Conservation (phyloP, 2,797 vertebrate species). For the Oreochromis mossambicus region DNA sequence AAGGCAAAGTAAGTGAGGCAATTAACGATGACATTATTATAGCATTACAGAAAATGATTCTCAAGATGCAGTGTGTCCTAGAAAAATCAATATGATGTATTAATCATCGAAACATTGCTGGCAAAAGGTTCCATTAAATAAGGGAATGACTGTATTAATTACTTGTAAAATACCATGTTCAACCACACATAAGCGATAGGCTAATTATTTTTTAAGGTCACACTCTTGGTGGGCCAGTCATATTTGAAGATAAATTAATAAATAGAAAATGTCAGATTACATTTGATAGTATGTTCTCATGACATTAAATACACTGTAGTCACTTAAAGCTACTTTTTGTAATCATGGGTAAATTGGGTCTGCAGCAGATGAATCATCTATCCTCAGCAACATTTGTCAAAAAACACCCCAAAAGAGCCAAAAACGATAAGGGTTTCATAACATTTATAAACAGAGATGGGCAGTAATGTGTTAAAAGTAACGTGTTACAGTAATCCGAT, state of each 20-base stretch:
- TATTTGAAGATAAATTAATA: background rate
- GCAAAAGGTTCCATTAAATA: background rate
- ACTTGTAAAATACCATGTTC: background rate
- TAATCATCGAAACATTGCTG: background rate
- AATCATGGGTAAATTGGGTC: background rate
- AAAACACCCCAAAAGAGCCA: background rate
- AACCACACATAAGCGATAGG: background rate
- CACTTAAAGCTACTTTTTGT: background rate
- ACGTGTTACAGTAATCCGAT: background rate
- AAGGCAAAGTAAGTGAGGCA: background rate
- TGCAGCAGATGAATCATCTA: background rate
- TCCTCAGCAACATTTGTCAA: background rate
- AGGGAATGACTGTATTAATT: background rate
- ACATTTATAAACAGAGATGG: background rate
- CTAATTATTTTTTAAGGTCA: background rate
- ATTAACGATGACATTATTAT: background rate
- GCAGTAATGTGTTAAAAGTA: background rate
- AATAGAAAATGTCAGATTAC: background rate
- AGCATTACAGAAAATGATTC: background rate
- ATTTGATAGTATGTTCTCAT: background rate
- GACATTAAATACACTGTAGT: background rate
- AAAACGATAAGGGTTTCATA: background rate
- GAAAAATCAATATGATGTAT: background rate
- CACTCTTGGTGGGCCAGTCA: background rate
- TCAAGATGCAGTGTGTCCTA: background rate